A percentile compares a stretch with the other conserved stretches of the same genome.
phyloP scores from a whole-genome alignment of 1,140 invertebrate genomes.

The Hirudo medicinalis region DNA sequence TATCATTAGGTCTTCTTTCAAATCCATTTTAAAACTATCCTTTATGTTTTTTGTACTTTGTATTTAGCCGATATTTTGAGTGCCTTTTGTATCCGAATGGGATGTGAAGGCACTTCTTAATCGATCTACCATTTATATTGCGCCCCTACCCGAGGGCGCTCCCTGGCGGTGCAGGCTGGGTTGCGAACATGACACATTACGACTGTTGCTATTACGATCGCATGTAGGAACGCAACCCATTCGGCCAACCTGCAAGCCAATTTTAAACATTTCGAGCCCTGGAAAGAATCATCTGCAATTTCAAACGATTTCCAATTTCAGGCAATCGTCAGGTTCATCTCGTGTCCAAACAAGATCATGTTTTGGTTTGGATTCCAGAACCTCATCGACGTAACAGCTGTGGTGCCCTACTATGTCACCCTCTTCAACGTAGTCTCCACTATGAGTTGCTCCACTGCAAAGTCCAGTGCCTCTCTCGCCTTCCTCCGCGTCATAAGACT shows the following conservation, averaged over 20 bases:
- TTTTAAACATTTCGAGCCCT: constrained; percentile 27
- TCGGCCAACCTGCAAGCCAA: too few relatives aligned
- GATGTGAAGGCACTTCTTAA: too few relatives aligned
- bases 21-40: background rate
- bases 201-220: too few relatives aligned
- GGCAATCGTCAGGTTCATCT: constrained; percentile 38
- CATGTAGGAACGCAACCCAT: too few relatives aligned
- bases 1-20: background rate
- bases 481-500: constrained; percentile 39
- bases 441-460: constrained; percentile 38
- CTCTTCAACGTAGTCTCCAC: constrained; percentile 37
- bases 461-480: constrained; percentile 35
- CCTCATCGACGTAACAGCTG: constrained; percentile 43
- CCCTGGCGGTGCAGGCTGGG: too few relatives aligned
- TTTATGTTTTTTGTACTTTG: background rate
- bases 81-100: too few relatives aligned
- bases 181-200: too few relatives aligned
- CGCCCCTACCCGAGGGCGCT: too few relatives aligned
- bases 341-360: constrained; percentile 39
- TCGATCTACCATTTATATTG: too few relatives aligned
- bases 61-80: too few relatives aligned
- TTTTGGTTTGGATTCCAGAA: constrained; percentile 46
- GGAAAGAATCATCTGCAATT: constrained; percentile 27
- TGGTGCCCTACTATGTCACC: constrained; percentile 44
- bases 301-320: constrained; percentile 39